Evolutionary conservation across 2,888 invertebrate genomes (phyloP), one percentile per base, ranked within the genome.

Genomic region (Nomada flava): DNA sequence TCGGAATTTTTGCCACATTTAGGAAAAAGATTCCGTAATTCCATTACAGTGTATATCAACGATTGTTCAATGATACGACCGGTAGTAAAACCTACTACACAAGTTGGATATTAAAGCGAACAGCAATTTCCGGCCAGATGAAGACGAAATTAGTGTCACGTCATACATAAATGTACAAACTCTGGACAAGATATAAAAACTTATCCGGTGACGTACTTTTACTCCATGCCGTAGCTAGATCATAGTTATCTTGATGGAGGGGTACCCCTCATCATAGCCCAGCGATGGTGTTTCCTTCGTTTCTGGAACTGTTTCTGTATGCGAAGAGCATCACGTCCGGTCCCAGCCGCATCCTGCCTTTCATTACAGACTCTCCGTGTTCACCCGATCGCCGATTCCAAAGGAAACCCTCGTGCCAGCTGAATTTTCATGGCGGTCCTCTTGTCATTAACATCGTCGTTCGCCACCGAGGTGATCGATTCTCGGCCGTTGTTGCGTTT

Each of bases 301-400:
- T 93, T 92, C 91, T 92, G 90, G 91, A 92, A 92, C 92, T 93
- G 90, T 86, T 93, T 92, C 88, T 87, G 86, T 92, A 93, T 93
- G 90, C 93, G 83, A 72, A 63, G 83, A 60, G 76, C 76, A 88
- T 92, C 89, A 90, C 91, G 86, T 93, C 93, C 93, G 93, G 93
- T 92, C 91, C 87, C 88, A 77, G 80, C 68, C 85, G 78, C 84
- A 93, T 93, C 92, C 92, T 93, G 93, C 81, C 88, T 89, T 87
- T 91, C 89, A 90, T 89, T 76, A 70, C 63, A 78, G 70, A 47
- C 60, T 79, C 78, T 63, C 62, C 78, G 63, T 20, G 76, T 67
- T 76, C 36, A 55, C 74, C 73, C 69, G 76, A 75, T 76, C 64
- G 76, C 65, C 64, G 80, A 88, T 86, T 83, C 76, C 60, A 78